Evolutionary conservation across 2,888 invertebrate genomes (phyloP).

Genomic region (Carcina quercana): DNA sequence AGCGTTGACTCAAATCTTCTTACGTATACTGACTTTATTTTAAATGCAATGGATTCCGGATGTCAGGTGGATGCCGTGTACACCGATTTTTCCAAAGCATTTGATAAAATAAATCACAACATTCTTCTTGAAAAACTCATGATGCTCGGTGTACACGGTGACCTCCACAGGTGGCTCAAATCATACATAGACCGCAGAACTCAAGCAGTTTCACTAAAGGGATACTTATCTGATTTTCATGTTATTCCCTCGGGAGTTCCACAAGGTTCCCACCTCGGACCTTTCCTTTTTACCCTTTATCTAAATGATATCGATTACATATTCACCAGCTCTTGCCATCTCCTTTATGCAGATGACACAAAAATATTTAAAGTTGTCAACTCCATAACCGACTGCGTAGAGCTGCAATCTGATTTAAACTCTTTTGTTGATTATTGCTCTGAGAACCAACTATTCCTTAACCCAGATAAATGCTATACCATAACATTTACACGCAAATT

Average conservation of each 20-base stretch:
- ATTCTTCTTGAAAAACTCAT: neutral
- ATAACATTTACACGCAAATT: neutral
- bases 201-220: neutral
- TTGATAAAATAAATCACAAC: slow-evolving; percentile 6
- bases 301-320: neutral
- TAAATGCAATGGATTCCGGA: neutral
- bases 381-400: neutral
- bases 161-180: neutral
- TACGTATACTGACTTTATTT: slow-evolving; percentile 1
- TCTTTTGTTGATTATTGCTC: neutral
- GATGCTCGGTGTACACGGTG: neutral
- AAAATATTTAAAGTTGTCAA: neutral
- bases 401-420: neutral
- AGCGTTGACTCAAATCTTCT: slow-evolving; percentile 3
- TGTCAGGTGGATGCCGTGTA: slow-evolving; percentile 6
- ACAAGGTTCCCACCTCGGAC: slow-evolving; percentile 1
- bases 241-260: neutral
- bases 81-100: slow-evolving; percentile 14
- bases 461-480: neutral
- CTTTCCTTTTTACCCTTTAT: neutral
- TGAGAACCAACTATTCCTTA: neutral
- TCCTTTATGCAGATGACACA: slow-evolving; percentile 1
- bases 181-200: neutral
- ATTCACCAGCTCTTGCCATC: neutral
- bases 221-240: neutral